Evolutionary conservation across 2,888 invertebrate species (phyloP).

Genomic region (Volucella inflata): DNA sequence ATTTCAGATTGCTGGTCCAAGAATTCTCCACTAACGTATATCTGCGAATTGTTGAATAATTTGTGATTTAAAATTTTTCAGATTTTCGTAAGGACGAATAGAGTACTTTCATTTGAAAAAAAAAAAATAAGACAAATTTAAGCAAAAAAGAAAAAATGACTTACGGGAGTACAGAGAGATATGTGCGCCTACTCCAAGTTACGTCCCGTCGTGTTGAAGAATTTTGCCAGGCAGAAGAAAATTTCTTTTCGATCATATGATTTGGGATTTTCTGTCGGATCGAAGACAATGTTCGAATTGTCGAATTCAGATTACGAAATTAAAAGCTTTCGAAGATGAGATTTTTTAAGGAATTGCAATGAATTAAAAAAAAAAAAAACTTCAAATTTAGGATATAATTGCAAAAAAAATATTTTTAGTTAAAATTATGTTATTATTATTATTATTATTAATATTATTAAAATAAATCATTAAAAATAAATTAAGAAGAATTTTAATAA

Average conservation of each 20-base stretch:
- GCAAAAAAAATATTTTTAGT: not conserved
- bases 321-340: slow-evolving; percentile 17
- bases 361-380: not conserved
- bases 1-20: slow-evolving; percentile 72
- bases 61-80: slow-evolving; percentile 15
- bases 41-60: slow-evolving; percentile 43
- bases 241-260: slow-evolving; percentile 82
- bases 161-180: slow-evolving; percentile 77
- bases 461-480: not conserved
- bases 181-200: slow-evolving; percentile 80
- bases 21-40: slow-evolving; percentile 69
- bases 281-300: slow-evolving; percentile 30
- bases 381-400: not conserved
- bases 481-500: not conserved
- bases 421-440: not conserved
- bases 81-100: not conserved
- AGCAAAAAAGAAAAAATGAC: slow-evolving; percentile 75
- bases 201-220: slow-evolving; percentile 76
- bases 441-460: not conserved
- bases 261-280: slow-evolving; percentile 76
- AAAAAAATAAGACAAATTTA: slow-evolving; percentile 43
- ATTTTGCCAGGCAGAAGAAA: slow-evolving; percentile 76
- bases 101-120: slow-evolving; percentile 16
- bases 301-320: slow-evolving; percentile 12
- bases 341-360: not conserved